Percentiles rank a stretch among this genome's conserved stretches.
phyloP scores from a whole-genome alignment of 2,888 invertebrate species.

The Brenthis hecate region DNA sequence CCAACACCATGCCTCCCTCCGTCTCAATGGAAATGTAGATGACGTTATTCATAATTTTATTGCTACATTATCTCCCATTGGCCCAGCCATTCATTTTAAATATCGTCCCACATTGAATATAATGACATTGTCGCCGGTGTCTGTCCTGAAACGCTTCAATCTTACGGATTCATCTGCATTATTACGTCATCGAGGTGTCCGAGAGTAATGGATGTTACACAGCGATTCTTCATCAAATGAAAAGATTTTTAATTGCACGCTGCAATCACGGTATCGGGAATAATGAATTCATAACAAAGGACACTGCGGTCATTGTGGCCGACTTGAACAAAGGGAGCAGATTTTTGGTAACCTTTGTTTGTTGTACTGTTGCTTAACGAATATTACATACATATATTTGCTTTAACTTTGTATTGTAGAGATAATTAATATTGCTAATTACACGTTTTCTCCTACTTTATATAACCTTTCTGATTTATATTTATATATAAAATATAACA shows the following conservation, averaged over 20 bases:
- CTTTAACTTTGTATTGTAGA: neutral
- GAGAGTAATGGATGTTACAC: constrained; percentile 13
- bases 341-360: constrained; percentile 12
- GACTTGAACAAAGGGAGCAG: constrained; percentile 38
- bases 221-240: constrained; percentile 12
- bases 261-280: constrained; percentile 39
- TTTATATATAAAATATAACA: constrained; percentile 3
- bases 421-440: neutral
- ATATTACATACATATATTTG: no score
- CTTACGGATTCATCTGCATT: constrained; percentile 20
- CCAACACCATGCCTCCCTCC: constrained; percentile 8
- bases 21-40: constrained; percentile 8
- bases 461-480: no score
- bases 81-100: constrained; percentile 21
- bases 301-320: constrained; percentile 39
- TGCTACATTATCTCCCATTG: constrained; percentile 22
- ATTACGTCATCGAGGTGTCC: constrained; percentile 12
- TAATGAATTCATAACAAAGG: constrained; percentile 43
- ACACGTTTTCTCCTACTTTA: neutral
- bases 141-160: constrained; percentile 1
- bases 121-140: constrained; percentile 3
- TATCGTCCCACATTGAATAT: constrained; percentile 17
- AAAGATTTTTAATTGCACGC: constrained; percentile 30
- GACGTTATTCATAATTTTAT: constrained; percentile 22
- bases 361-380: neutral